Base-by-base conservation (phyloP, 2,888 invertebrate species). In the Lapara coniferarum region DNA sequence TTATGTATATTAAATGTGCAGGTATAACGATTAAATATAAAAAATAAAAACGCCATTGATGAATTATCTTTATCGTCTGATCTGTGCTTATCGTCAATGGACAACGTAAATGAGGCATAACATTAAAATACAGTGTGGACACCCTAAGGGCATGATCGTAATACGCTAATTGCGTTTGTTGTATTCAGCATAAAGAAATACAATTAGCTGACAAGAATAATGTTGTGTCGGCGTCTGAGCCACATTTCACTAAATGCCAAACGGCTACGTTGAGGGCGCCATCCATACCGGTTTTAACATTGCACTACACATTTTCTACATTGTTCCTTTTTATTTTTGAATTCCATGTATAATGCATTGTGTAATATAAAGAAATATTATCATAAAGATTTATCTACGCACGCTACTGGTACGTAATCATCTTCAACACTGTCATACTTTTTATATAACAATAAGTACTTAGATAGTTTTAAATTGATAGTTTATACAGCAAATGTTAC, bases 151-250 rank as follows among this genome's bases (percentile, higher is more conserved):
- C 77, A 77, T 69, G 71, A 73, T 77, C 73, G 77, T 81, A 81
- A 79, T 79, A 79, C 73, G 77, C 78, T 87, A 85, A 87, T 86
- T 85, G 82, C 81, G 80, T 82, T 84, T 81, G 85, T 83, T 86
- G 49, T 63, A 83, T 83, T 79, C 74, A 77, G 75, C 71, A 74
- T 74, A 73, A 77, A 78, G 74, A 78, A 81, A 52, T 68, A 68
- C 49, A 25, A 68, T 57, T 68, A 68, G 51, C 49, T 68, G 71
- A 74, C 75, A 77, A 81, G 77, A 84, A 81, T 80, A 78, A 82
- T 81, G 76, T 80, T 71, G 69, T n/a, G 71, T 69, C 55, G 49
- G 72, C 72, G 72, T 76, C 74, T 68, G 67, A 69, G 72, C 70
- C 75, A 75, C 77, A 77, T 77, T 81, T 81, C 73, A 76, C 76